These are phyloP conservation scores for Dilophus febrilis DNA, from an alignment of 2,888 invertebrate genomes.

Conservation along the genomic window DNA sequence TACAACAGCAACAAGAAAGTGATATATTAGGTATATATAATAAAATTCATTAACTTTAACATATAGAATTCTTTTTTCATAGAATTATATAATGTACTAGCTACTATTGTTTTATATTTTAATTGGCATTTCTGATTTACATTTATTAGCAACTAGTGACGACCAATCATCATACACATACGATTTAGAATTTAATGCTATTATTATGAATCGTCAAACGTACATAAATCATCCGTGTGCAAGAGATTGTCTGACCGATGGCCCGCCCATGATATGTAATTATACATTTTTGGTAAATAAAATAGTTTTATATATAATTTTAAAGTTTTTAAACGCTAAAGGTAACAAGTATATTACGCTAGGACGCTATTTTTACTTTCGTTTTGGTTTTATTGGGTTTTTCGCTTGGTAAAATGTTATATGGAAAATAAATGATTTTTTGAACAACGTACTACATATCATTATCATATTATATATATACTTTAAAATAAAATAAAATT, in stretches of 20 bases:
- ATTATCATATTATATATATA: no score
- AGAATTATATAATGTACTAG: no score
- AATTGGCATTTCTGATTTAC: no score
- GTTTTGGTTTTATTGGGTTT: background rate
- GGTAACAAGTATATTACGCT: background rate
- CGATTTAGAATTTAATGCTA: slow-evolving; percentile 6
- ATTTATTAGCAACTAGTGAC: background rate
- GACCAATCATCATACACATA: background rate
- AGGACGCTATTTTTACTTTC: background rate
- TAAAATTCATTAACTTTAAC: no score
- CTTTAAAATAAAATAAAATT: no score
- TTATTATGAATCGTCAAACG: slow-evolving; percentile 20
- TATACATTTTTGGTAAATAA: slow-evolving; percentile 34
- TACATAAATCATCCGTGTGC: slow-evolving; percentile 36
- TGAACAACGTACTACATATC: no score
- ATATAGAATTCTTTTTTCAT: no score
- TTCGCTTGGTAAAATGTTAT: background rate
- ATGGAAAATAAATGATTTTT: no score
- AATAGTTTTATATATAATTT: background rate
- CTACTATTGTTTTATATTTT: no score
- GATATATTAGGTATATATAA: no score
- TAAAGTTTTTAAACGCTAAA: background rate
- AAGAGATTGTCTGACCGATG: slow-evolving; percentile 38
- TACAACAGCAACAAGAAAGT: no score
- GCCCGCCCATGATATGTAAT: slow-evolving; percentile 39